A percentile compares a stretch with the other conserved stretches of the same genome.
Evolutionary conservation across 2,113 vertebrate genomes (phyloP).

Genomic region (Macroglossus sobrinus): DNA sequence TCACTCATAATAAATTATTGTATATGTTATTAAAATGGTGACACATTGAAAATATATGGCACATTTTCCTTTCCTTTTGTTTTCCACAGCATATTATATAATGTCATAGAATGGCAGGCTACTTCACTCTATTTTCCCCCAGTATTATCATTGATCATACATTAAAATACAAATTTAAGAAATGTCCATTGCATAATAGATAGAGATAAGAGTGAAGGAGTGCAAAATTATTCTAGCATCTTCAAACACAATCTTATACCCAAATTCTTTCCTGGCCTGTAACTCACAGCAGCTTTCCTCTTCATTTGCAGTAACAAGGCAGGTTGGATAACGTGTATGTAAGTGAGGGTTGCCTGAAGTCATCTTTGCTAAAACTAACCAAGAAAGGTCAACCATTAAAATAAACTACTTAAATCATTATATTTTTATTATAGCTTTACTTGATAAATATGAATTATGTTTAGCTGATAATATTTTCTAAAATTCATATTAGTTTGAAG

Average conservation of each 20-base stretch:
- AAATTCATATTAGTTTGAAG: neutral
- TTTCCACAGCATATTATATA: slow-evolving; percentile 67
- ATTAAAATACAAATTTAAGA: slow-evolving; percentile 72
- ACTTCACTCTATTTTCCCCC: slow-evolving; percentile 49
- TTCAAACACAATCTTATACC: slow-evolving; percentile 64
- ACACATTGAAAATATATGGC: slow-evolving; percentile 73
- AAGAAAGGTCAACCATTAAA: neutral
- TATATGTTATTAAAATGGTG: slow-evolving; percentile 62
- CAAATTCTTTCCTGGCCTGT: slow-evolving; percentile 60
- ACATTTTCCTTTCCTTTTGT: slow-evolving; percentile 60
- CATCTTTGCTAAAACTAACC: slow-evolving; percentile 51
- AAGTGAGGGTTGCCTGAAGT: slow-evolving; percentile 45
- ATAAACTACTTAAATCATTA: slow-evolving; percentile 42
- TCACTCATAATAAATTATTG: slow-evolving; percentile 73
- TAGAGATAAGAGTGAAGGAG: slow-evolving; percentile 77
- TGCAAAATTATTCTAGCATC: slow-evolving; percentile 75
- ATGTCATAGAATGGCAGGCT: slow-evolving; percentile 56
- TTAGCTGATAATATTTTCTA: neutral
- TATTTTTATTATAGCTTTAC: slow-evolving; percentile 29
- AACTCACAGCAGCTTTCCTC: slow-evolving; percentile 46
- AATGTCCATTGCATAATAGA: slow-evolving; percentile 80
- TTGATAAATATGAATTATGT: slow-evolving; percentile 35
- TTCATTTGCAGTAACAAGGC: slow-evolving; percentile 55
- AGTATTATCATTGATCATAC: slow-evolving; percentile 50
- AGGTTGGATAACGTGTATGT: slow-evolving; percentile 9